These are phyloP conservation scores for Sebastes flavidus DNA, from an alignment of 2,797 vertebrate genomes.

Conservation along the genomic window DNA sequence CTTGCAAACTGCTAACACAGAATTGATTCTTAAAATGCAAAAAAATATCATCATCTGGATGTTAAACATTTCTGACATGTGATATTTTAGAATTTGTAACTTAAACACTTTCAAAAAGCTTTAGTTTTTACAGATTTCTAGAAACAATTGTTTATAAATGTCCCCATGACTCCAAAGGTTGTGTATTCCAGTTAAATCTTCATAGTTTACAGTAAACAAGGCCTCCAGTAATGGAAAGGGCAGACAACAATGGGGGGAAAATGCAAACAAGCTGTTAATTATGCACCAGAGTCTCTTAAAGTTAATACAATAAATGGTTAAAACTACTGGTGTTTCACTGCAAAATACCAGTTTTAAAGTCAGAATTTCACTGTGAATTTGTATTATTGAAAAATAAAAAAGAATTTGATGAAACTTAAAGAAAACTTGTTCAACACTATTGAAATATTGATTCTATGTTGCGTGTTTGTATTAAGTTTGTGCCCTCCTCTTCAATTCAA, in stretches of 20 bases:
- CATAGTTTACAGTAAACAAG: not conserved
- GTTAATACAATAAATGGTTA: constrained; percentile 1
- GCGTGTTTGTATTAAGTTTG: constrained; percentile 1
- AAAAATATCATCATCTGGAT: not conserved
- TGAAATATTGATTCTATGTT: constrained; percentile 29
- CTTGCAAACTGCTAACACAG: not conserved
- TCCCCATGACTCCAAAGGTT: not conserved
- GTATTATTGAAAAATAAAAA: too few species aligned
- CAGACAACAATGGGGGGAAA: not conserved
- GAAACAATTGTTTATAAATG: too few species aligned
- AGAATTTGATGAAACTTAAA: not conserved
- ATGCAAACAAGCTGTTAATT: not conserved
- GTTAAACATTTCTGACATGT: not conserved
- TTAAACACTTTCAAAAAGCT: not conserved
- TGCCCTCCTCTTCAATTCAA: not conserved
- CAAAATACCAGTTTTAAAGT: too few species aligned
- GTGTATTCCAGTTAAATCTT: not conserved
- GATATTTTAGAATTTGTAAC: not conserved
- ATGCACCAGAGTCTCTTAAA: not conserved
- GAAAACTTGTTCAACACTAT: not conserved
- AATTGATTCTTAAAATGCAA: not conserved
- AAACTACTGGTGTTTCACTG: not conserved
- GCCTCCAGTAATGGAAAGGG: not conserved
- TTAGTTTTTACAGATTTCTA: too few species aligned
- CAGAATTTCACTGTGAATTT: not conserved